phyloP scores from a whole-genome alignment of 2,797 vertebrate species.

The Mus caroli region DNA sequence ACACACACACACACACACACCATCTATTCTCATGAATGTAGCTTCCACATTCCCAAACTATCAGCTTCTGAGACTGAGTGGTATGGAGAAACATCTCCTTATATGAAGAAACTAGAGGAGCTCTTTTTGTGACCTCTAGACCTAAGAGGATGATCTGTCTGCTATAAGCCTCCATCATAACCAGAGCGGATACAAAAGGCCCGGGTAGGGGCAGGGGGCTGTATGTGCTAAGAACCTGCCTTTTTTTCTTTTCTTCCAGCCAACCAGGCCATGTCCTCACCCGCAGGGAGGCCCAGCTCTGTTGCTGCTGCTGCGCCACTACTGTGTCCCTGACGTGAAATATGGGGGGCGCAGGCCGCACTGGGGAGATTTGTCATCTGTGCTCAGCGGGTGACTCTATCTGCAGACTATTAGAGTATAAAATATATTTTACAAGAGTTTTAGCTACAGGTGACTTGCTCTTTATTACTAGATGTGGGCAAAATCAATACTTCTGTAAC shows the following conservation, averaged over 20 bases:
- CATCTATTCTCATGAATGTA: background rate
- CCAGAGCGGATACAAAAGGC: background rate
- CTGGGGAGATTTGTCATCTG: conserved; percentile 89
- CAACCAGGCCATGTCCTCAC: conserved; percentile 69
- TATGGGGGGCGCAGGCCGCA: conserved; percentile 83
- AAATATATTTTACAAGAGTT: conserved; percentile 93
- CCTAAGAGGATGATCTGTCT: background rate
- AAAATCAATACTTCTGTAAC: conserved; percentile 93
- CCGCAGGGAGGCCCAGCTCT: conserved; percentile 75
- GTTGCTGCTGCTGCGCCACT: conserved; percentile 72
- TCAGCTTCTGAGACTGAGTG: background rate
- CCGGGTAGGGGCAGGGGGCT: background rate
- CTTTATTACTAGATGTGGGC: conserved; percentile 92
- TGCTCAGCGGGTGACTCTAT: conserved; percentile 89
- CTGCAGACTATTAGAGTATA: conserved; percentile 92
- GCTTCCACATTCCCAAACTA: conserved; percentile 18
- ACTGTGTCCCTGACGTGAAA: conserved; percentile 84
- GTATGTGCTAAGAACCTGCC: background rate
- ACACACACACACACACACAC: background rate
- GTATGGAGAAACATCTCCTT: background rate
- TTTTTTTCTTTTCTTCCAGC: conserved; percentile 73
- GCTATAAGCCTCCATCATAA: background rate
- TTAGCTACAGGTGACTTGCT: conserved; percentile 93
- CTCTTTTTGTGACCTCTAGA: background rate
- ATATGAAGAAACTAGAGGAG: background rate